Conservation (phyloP, 35 echinoderm and acorn worm species). For the Apostichopus parvimensis region DNA sequence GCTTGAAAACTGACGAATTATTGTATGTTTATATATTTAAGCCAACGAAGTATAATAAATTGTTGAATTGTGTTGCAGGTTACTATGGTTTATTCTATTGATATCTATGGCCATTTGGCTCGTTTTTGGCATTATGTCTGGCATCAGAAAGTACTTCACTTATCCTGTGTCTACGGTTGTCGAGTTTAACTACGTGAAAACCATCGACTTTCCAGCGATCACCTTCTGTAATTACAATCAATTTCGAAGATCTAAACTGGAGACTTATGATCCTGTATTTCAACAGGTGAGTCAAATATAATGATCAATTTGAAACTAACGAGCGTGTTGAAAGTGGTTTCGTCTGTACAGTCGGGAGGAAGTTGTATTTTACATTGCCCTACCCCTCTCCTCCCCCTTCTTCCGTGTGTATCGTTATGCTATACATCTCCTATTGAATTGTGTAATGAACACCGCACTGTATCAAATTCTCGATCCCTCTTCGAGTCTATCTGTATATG, state of each 20-base stretch:
- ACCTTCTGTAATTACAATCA: slow-evolving; percentile 89
- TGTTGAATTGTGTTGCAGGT: slow-evolving; percentile 6
- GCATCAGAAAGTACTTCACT: slow-evolving; percentile 34
- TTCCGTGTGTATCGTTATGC: background rate
- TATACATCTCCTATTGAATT: background rate
- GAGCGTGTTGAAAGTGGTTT: too few species aligned
- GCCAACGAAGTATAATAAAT: background rate
- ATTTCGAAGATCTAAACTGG: slow-evolving; percentile 33
- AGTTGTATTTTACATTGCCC: background rate
- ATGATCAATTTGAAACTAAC: too few species aligned
- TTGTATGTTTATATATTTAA: too few species aligned
- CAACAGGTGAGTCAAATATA: slow-evolving; percentile 4
- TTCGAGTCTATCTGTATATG: too few species aligned
- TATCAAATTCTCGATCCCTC: too few species aligned
- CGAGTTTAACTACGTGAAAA: slow-evolving; percentile 23
- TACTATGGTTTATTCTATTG: slow-evolving; percentile 55
- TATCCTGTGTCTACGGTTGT: slow-evolving; percentile 31
- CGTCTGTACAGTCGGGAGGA: too few species aligned
- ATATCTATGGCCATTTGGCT: slow-evolving; percentile 32
- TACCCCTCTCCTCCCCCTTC: too few species aligned
- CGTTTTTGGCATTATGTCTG: slow-evolving; percentile 17
- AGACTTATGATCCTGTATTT: background rate
- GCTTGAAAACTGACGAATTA: too few species aligned
- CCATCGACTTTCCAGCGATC: slow-evolving; percentile 69
- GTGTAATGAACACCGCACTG: too few species aligned